These are phyloP conservation scores for Acanthochromis polyacanthus DNA, from an alignment of 2,113 vertebrate genomes.

Conservation along the genomic window DNA sequence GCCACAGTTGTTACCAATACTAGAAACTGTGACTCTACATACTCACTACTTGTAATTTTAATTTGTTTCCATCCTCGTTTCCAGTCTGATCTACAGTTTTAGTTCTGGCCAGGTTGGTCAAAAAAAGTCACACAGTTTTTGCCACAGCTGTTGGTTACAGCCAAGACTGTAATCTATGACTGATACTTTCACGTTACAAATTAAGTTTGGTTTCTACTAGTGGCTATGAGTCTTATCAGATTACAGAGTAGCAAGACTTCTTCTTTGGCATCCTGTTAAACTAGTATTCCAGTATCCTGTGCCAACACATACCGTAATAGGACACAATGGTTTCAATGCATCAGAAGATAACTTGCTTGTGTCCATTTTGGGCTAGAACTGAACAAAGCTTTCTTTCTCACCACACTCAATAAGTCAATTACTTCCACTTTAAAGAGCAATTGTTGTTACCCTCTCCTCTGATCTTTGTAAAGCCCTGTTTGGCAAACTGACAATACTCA, in stretches of 20 bases:
- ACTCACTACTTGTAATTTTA: no score
- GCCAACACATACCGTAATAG: not conserved
- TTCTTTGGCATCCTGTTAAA: not conserved
- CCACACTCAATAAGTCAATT: constrained; percentile 65
- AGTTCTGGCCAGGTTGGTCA: no score
- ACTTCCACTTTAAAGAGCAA: constrained; percentile 61
- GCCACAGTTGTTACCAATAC: no score
- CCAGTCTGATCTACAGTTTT: no score
- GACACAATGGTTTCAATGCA: not conserved
- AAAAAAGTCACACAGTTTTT: no score
- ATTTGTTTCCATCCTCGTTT: no score
- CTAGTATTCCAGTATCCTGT: not conserved
- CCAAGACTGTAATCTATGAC: no score
- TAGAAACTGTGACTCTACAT: no score
- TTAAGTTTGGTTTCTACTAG: no score
- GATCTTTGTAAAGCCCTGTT: constrained; percentile 19
- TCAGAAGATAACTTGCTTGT: no score
- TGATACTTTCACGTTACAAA: no score
- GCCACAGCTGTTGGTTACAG: no score
- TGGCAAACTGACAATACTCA: constrained; percentile 8
- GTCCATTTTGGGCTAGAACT: not conserved
- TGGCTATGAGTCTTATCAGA: not conserved
- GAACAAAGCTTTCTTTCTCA: constrained; percentile 56
- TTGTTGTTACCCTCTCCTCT: constrained; percentile 43
- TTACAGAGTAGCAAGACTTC: not conserved